These are phyloP conservation scores for Proteles cristata DNA, from an alignment of 2,113 vertebrate genomes.

Conservation along the genomic window DNA sequence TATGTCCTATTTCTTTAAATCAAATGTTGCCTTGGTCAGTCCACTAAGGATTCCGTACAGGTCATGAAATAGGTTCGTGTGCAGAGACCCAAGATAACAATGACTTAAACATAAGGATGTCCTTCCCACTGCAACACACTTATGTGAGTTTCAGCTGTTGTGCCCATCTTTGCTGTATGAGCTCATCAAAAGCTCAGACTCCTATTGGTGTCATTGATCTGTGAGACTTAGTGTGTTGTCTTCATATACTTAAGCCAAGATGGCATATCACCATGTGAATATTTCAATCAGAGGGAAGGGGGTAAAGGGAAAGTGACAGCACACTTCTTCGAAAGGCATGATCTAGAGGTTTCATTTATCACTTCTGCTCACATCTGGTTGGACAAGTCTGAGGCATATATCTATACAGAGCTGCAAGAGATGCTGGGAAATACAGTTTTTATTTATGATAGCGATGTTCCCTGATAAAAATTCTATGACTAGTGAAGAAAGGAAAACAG, in stretches of 20 bases:
- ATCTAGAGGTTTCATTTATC: neutral
- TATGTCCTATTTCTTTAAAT: neutral
- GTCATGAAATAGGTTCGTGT: neutral
- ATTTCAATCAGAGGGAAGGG: neutral
- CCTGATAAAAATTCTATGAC: neutral
- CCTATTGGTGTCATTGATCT: neutral
- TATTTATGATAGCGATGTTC: neutral
- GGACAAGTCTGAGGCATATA: neutral
- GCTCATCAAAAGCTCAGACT: neutral
- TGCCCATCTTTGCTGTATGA: neutral
- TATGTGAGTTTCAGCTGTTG: neutral
- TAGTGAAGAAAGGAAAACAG: neutral
- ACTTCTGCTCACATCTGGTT: neutral
- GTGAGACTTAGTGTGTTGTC: neutral
- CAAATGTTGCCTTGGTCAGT: neutral
- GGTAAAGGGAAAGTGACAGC: neutral
- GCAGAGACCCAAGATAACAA: neutral
- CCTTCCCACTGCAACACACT: neutral
- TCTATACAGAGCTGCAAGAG: neutral
- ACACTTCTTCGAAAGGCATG: neutral
- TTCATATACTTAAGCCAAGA: neutral
- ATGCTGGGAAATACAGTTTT: neutral
- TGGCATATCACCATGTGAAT: neutral
- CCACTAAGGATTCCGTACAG: neutral
- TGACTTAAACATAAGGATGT: neutral